Conservation (phyloP, 2,888 invertebrate genomes). For the Malthinus flaveolus region DNA sequence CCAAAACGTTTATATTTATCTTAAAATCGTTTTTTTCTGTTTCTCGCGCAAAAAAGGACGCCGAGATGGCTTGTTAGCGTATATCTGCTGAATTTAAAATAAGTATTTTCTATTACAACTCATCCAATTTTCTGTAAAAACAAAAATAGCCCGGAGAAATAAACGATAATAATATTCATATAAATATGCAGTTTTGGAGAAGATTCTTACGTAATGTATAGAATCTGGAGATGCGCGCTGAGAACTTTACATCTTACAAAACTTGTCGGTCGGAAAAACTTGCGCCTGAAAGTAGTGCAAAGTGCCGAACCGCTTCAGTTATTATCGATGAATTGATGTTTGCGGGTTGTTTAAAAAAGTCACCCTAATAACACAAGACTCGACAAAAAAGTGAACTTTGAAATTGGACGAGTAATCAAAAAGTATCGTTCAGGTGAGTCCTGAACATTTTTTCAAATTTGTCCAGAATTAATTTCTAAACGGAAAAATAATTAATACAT, state of each 20-base stretch:
- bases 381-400: neutral
- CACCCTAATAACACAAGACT: too few species aligned
- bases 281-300: conserved; percentile 15
- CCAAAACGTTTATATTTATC: too few species aligned
- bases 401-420: neutral
- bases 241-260: conserved; percentile 5
- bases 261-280: conserved; percentile 13
- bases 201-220: conserved; percentile 6
- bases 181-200: conserved; percentile 17
- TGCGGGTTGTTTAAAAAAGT: conserved; percentile 1
- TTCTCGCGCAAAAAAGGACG: too few species aligned
- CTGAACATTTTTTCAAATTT: neutral
- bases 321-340: conserved; percentile 5
- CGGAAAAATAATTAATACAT: neutral
- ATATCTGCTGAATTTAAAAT: neutral
- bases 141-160: too few species aligned
- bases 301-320: conserved; percentile 15
- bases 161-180: neutral
- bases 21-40: too few species aligned
- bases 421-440: neutral
- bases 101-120: neutral
- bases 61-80: too few species aligned
- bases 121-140: too few species aligned
- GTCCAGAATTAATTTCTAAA: neutral
- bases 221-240: conserved; percentile 11